Percentiles rank a stretch among this genome's conserved stretches.
Evolutionary conservation across 2,888 invertebrate genomes (phyloP).

Genomic region (Sipha maydis): DNA sequence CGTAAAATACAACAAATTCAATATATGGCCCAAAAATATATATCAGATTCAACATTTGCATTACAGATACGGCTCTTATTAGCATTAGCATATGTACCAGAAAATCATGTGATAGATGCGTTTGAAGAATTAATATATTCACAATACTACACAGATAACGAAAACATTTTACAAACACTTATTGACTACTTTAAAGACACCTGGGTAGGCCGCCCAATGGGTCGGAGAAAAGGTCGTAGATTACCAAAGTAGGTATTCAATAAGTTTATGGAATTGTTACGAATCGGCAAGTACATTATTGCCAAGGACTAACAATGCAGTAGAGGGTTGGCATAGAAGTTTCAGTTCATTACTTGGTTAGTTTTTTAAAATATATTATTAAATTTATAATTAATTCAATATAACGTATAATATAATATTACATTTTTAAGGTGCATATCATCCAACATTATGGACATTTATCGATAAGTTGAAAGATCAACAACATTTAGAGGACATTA

Average conservation of each 20-base stretch:
- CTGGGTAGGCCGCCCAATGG: not conserved
- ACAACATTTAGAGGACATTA: not conserved
- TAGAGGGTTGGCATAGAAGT: not conserved
- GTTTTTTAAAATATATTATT: not conserved
- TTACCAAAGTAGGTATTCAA: conserved; percentile 1
- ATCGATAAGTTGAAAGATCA: not conserved
- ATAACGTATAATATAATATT: no score
- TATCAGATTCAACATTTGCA: no score
- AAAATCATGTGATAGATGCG: not conserved
- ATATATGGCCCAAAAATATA: no score
- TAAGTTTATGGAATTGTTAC: conserved; percentile 6
- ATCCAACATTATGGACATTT: not conserved
- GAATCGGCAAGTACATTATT: not conserved
- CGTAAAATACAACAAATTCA: no score
- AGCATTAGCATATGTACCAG: conserved; percentile 15
- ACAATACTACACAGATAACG: not conserved
- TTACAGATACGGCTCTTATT: no score
- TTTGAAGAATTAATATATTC: conserved; percentile 28
- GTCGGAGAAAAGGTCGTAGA: conserved; percentile 6
- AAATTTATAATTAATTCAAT: no score
- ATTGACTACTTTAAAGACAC: conserved; percentile 11
- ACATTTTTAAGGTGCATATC: not conserved
- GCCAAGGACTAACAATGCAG: not conserved
- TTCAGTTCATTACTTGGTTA: conserved; percentile 18
- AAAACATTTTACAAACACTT: conserved; percentile 12